These are phyloP conservation scores for Cosmia trapezina DNA, from an alignment of 2,888 invertebrate species.

Conservation along the genomic window DNA sequence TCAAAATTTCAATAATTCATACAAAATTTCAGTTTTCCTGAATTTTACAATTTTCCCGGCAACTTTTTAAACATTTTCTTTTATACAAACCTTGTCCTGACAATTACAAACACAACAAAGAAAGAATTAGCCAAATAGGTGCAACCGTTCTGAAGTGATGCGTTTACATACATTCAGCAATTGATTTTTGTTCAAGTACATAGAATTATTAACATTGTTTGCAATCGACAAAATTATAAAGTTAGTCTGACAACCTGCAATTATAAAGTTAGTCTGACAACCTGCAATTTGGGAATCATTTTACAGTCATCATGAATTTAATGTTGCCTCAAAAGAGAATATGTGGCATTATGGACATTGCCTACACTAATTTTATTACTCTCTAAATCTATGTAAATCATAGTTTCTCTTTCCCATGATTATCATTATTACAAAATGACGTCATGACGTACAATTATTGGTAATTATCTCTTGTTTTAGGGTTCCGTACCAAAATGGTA, in stretches of 20 bases:
- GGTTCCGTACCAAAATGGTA: too few relatives aligned
- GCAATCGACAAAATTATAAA: not conserved
- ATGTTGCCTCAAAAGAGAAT: not conserved
- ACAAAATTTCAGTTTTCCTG: too few relatives aligned
- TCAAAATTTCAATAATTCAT: too few relatives aligned
- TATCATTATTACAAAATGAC: not conserved
- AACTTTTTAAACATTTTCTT: too few relatives aligned
- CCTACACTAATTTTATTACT: not conserved
- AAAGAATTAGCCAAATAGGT: too few relatives aligned
- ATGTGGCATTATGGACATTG: not conserved
- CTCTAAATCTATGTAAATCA: not conserved
- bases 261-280: not conserved
- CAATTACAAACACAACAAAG: too few relatives aligned
- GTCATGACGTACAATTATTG: not conserved
- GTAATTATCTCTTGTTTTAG: not conserved
- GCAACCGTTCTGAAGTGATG: too few relatives aligned
- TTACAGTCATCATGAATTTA: not conserved
- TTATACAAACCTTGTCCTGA: too few relatives aligned
- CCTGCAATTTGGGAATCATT: not conserved
- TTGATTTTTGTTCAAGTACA: too few relatives aligned
- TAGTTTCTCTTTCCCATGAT: not conserved
- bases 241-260: not conserved
- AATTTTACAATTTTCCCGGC: too few relatives aligned
- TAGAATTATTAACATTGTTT: not conserved
- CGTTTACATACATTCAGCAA: too few relatives aligned